Conservation (phyloP, 2,888 invertebrate genomes). For the Eubasilissa splendida region DNA sequence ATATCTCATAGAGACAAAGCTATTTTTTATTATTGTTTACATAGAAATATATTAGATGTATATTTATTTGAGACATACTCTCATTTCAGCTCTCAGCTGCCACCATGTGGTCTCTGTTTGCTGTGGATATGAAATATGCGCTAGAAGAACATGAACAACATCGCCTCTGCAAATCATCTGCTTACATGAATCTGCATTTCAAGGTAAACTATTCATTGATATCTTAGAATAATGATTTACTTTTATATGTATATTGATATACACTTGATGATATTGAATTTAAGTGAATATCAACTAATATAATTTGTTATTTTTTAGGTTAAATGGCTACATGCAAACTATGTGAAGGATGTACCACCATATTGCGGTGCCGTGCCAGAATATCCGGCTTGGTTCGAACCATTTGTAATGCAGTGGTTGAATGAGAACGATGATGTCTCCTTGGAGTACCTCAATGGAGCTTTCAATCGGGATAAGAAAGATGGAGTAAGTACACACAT, state of each 20-base stretch:
- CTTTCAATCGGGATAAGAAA: conserved; percentile 97
- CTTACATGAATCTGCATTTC: conserved; percentile 99
- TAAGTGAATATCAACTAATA: too few relatives aligned
- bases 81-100: conserved; percentile 89
- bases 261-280: too few relatives aligned
- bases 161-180: conserved; percentile 96
- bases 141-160: conserved; percentile 98
- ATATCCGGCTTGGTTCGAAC: conserved; percentile 99
- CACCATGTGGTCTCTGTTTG: conserved; percentile 98
- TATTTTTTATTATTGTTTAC: too few relatives aligned
- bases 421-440: conserved; percentile 99
- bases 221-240: too few relatives aligned
- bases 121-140: conserved; percentile 97
- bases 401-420: conserved; percentile 99
- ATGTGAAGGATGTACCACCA: conserved; percentile 97
- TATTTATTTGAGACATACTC: neutral
- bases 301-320: conserved; percentile 69
- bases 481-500: conserved; percentile 81
- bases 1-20: too few relatives aligned
- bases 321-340: conserved; percentile 98
- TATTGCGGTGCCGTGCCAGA: conserved; percentile 98
- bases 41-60: too few relatives aligned
- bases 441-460: conserved; percentile 97
- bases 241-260: too few relatives aligned
- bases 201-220: conserved; percentile 70